These are phyloP conservation scores for Dendrocincla tyrannina DNA, from an alignment of 2,797 vertebrate genomes.

Conservation along the genomic window DNA sequence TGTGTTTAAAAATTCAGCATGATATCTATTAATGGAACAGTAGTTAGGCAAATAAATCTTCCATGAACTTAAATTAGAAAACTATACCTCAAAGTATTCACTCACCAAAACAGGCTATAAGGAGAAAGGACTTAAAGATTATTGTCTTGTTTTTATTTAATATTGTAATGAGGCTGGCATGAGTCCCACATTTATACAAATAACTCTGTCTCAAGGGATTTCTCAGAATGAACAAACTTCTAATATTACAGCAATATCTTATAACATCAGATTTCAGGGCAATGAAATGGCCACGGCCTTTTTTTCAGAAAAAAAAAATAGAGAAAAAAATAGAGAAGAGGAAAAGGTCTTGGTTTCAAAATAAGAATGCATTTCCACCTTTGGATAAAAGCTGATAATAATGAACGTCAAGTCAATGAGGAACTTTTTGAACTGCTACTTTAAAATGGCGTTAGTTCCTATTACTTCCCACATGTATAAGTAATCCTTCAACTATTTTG, in stretches of 20 bases:
- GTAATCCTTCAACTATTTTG: background rate
- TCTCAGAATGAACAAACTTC: background rate
- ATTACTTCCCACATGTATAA: background rate
- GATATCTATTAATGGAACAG: background rate
- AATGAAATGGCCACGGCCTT: background rate
- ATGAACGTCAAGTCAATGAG: background rate
- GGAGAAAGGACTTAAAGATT: background rate
- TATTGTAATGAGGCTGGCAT: background rate
- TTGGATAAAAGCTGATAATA: background rate
- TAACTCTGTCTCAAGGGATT: background rate
- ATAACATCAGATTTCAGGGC: background rate
- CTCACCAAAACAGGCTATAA: background rate
- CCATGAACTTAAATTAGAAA: background rate
- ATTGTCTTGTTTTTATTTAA: constrained; percentile 17
- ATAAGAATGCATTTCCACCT: background rate
- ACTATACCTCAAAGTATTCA: background rate
- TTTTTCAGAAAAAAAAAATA: background rate
- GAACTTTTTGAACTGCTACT: background rate
- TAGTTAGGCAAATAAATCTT: constrained; percentile 1
- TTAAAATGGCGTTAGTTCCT: background rate
- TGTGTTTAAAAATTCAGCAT: constrained; percentile 8
- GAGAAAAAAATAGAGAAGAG: background rate
- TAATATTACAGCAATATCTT: background rate
- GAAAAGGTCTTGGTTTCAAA: background rate
- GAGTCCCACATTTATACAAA: background rate